These are phyloP conservation scores for Spermophilus dauricus DNA, from an alignment of 2,113 vertebrate species.

Conservation along the genomic window DNA sequence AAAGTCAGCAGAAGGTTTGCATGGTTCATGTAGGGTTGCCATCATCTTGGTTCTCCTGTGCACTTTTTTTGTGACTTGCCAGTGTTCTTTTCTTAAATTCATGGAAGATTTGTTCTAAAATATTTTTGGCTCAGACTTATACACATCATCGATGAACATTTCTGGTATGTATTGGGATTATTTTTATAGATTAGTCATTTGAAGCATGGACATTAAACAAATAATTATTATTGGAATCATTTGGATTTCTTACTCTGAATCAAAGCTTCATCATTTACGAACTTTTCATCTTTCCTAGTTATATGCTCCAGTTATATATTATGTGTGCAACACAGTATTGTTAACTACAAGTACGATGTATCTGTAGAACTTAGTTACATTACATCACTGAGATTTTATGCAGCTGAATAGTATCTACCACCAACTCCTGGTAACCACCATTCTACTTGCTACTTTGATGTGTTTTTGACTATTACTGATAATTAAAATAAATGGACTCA, in stretches of 20 bases:
- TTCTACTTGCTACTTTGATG: background rate
- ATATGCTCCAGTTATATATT: background rate
- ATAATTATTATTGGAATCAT: background rate
- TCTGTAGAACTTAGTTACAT: background rate
- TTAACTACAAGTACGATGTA: background rate
- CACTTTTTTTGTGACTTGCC: background rate
- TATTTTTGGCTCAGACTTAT: background rate
- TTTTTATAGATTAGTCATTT: constrained; percentile 31
- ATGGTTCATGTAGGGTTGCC: background rate
- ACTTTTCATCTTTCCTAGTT: background rate
- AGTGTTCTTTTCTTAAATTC: constrained; percentile 1
- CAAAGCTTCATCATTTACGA: background rate
- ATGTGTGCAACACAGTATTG: background rate
- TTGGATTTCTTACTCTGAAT: background rate
- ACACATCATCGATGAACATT: background rate
- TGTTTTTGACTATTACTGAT: background rate
- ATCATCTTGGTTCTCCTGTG: background rate
- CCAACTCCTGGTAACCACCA: background rate
- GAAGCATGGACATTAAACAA: background rate
- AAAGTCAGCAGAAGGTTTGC: background rate
- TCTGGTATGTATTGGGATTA: background rate
- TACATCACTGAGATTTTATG: too few species aligned
- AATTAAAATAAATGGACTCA: too few species aligned
- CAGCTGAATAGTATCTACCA: background rate
- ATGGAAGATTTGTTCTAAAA: background rate